phyloP scores from a whole-genome alignment of 2,113 vertebrate species.

The Callaeas wilsoni region DNA sequence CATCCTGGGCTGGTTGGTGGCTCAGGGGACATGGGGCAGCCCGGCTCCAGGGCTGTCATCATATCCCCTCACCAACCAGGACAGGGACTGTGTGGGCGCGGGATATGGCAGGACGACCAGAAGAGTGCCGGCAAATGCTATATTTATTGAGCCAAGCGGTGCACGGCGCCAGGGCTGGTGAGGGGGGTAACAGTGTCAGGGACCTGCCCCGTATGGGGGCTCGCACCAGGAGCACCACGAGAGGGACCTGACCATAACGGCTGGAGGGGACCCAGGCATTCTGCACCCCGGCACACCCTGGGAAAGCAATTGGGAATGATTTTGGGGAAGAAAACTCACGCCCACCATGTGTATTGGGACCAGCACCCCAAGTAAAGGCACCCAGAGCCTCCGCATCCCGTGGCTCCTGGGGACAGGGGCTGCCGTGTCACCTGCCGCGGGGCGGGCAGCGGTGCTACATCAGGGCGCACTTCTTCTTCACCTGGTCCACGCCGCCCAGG shows the following conservation, averaged over 20 bases:
- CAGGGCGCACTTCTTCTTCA: slow-evolving; percentile 54
- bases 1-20: neutral
- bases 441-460: neutral
- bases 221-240: neutral
- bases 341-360: rapidly evolving
- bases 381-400: neutral
- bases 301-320: neutral
- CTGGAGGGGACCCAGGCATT: neutral
- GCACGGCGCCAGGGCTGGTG: rapidly evolving
- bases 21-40: neutral
- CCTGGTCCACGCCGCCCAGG: neutral
- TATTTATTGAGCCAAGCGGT: neutral
- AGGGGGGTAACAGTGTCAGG: neutral
- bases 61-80: rapidly evolving
- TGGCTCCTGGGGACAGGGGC: neutral
- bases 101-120: neutral
- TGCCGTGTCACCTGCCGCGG: rapidly evolving
- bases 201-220: rapidly evolving
- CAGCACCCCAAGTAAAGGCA: neutral
- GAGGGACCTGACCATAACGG: neutral
- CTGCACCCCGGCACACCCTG: neutral
- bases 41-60: neutral
- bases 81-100: rapidly evolving
- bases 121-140: rapidly evolving
- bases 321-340: neutral